These are phyloP conservation scores for Platycheirus albimanus DNA, from an alignment of 2,888 invertebrate species.

Conservation along the genomic window DNA sequence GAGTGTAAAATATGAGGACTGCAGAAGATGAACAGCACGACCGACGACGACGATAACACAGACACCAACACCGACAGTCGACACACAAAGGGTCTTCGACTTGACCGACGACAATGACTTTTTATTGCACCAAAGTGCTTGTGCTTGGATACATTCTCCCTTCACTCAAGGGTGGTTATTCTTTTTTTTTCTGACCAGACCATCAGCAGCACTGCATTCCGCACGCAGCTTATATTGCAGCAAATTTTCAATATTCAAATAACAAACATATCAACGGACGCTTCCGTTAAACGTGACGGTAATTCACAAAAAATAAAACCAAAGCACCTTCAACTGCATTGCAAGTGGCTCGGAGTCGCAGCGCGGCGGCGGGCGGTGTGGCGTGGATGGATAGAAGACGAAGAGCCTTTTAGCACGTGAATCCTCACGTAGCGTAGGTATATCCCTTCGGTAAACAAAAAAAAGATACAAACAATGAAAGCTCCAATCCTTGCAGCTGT, in stretches of 20 bases:
- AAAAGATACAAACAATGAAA: constrained; percentile 8
- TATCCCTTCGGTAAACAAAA: constrained; percentile 28
- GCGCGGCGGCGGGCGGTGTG: too few species aligned
- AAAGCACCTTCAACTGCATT: constrained; percentile 15
- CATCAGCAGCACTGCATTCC: too few species aligned
- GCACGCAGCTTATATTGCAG: constrained; percentile 47
- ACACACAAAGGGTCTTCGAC: constrained; percentile 59
- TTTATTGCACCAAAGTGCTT: constrained; percentile 64
- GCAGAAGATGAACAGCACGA: constrained; percentile 60
- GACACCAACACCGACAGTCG: too few species aligned
- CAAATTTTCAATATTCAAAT: constrained; percentile 62
- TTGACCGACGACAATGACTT: constrained; percentile 65
- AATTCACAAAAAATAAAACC: constrained; percentile 41
- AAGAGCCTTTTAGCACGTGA: constrained; percentile 59
- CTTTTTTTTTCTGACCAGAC: too few species aligned
- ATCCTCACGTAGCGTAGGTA: constrained; percentile 56
- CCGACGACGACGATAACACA: not conserved
- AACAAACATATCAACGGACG: constrained; percentile 65
- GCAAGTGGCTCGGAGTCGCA: not conserved
- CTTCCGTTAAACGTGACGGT: constrained; percentile 56
- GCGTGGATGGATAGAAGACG: not conserved
- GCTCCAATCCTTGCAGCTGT: constrained; percentile 51
- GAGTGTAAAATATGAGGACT: constrained; percentile 69
- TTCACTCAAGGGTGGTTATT: constrained; percentile 29
- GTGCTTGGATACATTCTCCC: constrained; percentile 16